Evolutionary conservation across 1,140 invertebrate species (phyloP), one percentile per base, ranked within the genome.

Genomic region (Chelonus insularis): DNA sequence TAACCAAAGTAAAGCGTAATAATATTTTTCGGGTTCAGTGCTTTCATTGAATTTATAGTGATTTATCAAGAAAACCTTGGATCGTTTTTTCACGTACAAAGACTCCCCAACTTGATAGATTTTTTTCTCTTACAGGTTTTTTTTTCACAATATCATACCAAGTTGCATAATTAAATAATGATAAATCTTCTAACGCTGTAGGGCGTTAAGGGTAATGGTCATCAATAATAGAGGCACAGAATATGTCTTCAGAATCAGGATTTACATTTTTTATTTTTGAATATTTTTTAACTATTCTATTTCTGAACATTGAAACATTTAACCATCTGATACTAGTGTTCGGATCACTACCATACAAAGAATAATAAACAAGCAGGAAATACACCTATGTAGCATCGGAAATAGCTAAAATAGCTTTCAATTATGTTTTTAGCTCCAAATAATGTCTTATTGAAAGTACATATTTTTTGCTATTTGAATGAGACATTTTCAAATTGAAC

Each of bases 311-410:
- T 18, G 63, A 65, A 2, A 70, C 68, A 51, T 71, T 66, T n/a
- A 73, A 32, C 69, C 69, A 72, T 62, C 54, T 12, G 8, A 71
- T 70, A 16, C 58, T 68, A 9, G 69, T 72, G 0, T 64, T n/a
- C 0, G 64, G 25, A 64, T 71, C 71, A 11, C 69, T 72, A 4
- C 64, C 66, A 36, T 67, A 63, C 1, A 70, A 37, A 12, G 67
- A 51, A 58, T 1, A 71, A 50, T 8, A 71, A 23, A n/a, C 64
- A 70, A 37, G 69, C 70, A n/a, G n/a, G n/a, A n/a, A n/a, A n/a
- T n/a, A n/a, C n/a, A n/a, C n/a, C n/a, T n/a, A n/a, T 34, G 55
- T 51, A 3, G 66, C 64, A 56, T 71, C 66, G 14, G 68, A 18
- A 14, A 62, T 12, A 3, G 65, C 69, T 25, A 66, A n/a, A n/a